These are phyloP conservation scores for Eumerus sabulonum DNA, from an alignment of 2,888 invertebrate species.

Conservation along the genomic window DNA sequence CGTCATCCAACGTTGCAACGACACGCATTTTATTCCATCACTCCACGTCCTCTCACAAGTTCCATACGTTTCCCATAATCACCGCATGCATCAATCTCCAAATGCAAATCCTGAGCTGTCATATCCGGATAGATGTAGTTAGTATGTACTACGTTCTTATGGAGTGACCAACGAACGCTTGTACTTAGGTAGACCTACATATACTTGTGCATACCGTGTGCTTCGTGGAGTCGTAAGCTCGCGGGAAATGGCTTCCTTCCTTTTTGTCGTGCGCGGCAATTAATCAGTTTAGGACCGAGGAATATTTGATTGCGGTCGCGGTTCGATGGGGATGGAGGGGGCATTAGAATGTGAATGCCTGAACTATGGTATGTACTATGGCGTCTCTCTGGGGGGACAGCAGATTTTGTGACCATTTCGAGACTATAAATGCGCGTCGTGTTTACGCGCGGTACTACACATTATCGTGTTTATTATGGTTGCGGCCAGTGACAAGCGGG, in stretches of 20 bases:
- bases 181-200: too few species aligned
- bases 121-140: too few species aligned
- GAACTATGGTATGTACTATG: too few species aligned
- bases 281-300: constrained; percentile 45
- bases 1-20: constrained; percentile 41
- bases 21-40: constrained; percentile 38
- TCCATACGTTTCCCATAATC: constrained; percentile 41
- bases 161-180: too few species aligned
- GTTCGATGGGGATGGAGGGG: constrained; percentile 12
- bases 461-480: background rate
- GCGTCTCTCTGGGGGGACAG: background rate
- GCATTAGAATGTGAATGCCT: too few species aligned
- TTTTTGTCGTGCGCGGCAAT: constrained; percentile 36
- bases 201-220: too few species aligned
- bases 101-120: constrained; percentile 23
- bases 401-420: constrained; percentile 19
- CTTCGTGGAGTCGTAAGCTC: constrained; percentile 2
- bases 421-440: constrained; percentile 40
- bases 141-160: too few species aligned
- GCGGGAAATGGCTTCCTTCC: constrained; percentile 42
- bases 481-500: background rate
- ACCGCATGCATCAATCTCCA: constrained; percentile 3
- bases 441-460: constrained; percentile 29
- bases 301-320: constrained; percentile 35
- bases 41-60: background rate